A percentile compares a stretch with the other conserved stretches of the same genome.
These are phyloP conservation scores for Parapsyche elsis DNA, from an alignment of 1,140 invertebrate genomes.

Conservation along the genomic window DNA sequence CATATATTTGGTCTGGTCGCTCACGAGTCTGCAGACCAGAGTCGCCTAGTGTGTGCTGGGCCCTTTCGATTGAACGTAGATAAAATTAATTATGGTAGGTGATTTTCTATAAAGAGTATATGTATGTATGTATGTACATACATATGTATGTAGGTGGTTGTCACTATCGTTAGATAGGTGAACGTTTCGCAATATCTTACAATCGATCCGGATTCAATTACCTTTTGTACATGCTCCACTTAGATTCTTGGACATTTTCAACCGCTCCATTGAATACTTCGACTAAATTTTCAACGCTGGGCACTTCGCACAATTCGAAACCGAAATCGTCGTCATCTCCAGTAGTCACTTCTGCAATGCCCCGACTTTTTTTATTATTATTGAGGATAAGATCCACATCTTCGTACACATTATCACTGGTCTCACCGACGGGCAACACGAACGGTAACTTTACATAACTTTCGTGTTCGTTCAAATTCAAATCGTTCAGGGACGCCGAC, in stretches of 20 bases:
- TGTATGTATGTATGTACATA: too few relatives aligned
- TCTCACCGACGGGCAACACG: background rate
- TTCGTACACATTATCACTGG: background rate
- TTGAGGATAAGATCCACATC: background rate
- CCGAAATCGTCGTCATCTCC: conserved; percentile 2
- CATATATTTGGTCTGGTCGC: too few relatives aligned
- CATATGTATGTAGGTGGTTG: too few relatives aligned
- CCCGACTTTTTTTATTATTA: background rate
- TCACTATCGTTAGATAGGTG: too few relatives aligned
- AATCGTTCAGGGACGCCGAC: background rate
- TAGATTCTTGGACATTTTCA: background rate
- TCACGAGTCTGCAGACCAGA: too few relatives aligned
- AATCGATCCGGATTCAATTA: background rate
- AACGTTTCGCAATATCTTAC: background rate
- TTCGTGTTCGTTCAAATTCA: background rate
- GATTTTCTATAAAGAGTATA: too few relatives aligned
- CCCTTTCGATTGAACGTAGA: too few relatives aligned
- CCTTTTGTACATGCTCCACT: background rate
- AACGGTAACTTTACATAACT: background rate
- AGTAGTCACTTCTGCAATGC: background rate
- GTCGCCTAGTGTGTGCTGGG: too few relatives aligned
- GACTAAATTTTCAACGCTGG: background rate
- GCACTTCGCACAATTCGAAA: background rate
- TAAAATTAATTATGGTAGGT: too few relatives aligned
- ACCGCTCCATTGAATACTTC: background rate